A percentile compares a stretch with the other conserved stretches of the same genome.
phyloP scores from a whole-genome alignment of 2,113 vertebrate genomes.

The Drymodes brunneopygia region DNA sequence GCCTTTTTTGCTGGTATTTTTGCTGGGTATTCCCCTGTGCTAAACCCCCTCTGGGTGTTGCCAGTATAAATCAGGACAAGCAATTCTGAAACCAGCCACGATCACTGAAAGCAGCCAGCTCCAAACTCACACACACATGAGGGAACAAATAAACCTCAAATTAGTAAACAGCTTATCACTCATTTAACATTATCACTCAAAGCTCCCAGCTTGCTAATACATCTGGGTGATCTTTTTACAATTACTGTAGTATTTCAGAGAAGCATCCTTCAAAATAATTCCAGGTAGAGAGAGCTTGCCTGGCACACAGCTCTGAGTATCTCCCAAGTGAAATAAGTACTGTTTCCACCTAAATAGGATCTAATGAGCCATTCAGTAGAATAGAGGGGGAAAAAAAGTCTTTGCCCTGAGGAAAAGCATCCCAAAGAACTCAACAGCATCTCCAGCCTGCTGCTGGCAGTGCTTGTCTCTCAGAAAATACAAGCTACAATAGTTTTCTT shows the following conservation, averaged over 20 bases:
- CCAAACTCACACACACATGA: not conserved
- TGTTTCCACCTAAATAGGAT: conserved; percentile 12
- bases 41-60: not conserved
- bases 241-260: not conserved
- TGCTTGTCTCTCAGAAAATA: not conserved
- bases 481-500: not conserved
- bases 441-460: not conserved
- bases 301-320: not conserved
- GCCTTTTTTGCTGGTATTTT: not conserved
- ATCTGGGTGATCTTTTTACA: not conserved
- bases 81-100: not conserved
- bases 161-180: not conserved
- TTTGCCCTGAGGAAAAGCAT: conserved; percentile 7
- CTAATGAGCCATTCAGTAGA: conserved; percentile 8
- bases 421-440: not conserved
- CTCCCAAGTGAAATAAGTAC: not conserved
- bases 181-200: not conserved
- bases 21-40: not conserved
- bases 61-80: not conserved
- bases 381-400: not conserved
- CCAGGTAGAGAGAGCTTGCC: not conserved
- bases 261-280: not conserved
- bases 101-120: not conserved
- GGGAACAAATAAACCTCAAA: not conserved
- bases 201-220: not conserved